These are phyloP conservation scores for Sebastes iracundus DNA, from an alignment of 2,797 vertebrate genomes.

Conservation along the genomic window DNA sequence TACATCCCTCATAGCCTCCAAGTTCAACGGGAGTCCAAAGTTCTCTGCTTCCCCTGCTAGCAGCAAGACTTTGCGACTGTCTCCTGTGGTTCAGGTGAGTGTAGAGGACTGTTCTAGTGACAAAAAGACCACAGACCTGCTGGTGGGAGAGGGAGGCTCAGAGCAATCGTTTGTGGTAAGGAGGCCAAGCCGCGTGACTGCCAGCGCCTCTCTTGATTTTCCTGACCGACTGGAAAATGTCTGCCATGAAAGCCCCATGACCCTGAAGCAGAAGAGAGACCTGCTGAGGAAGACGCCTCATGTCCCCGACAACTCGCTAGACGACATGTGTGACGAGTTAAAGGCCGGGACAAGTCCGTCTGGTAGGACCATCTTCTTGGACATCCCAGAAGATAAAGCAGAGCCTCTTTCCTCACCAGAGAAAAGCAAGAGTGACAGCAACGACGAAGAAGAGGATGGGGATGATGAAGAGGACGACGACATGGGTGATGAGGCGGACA, in stretches of 20 bases:
- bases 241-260: conserved; percentile 88
- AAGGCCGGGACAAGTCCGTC: conserved; percentile 79
- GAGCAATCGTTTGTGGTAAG: conserved; percentile 51
- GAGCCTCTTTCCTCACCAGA: conserved; percentile 84
- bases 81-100: conserved; percentile 91
- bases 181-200: conserved; percentile 56
- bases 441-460: conserved; percentile 84
- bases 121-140: conserved; percentile 74
- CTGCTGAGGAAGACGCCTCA: conserved; percentile 91
- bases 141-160: conserved; percentile 54
- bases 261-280: conserved; percentile 95
- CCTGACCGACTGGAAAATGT: conserved; percentile 69
- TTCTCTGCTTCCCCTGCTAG: conserved; percentile 79
- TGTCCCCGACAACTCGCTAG: conserved; percentile 89
- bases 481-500: conserved; percentile 87
- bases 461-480: conserved; percentile 90
- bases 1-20: conserved; percentile 67
- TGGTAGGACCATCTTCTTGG: conserved; percentile 86
- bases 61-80: conserved; percentile 86
- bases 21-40: conserved; percentile 72
- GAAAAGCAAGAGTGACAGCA: conserved; percentile 84
- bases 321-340: conserved; percentile 84
- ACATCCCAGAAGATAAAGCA: conserved; percentile 88
- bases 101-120: conserved; percentile 90
- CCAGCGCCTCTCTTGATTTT: conserved; percentile 74